Evolutionary conservation across 1,140 invertebrate genomes (phyloP).

Genomic region (Propsilocerus akamusi): DNA sequence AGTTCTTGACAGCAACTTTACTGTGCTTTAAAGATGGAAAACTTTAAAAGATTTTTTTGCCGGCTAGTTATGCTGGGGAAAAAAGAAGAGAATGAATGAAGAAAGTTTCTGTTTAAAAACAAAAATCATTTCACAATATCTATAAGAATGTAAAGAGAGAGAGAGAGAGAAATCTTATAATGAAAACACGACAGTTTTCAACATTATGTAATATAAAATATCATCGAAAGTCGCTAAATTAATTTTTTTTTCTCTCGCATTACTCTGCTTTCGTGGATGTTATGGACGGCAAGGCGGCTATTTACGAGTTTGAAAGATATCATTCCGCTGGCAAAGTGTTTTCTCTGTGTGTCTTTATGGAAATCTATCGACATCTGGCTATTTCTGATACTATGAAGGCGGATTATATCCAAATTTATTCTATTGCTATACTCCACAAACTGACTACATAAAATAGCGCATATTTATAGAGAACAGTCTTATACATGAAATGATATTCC

Average conservation of each 20-base stretch:
- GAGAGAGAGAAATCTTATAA: neutral
- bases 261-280: no score
- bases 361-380: conserved; percentile 1
- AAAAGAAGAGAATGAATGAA: neutral
- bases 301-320: no score
- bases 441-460: conserved; percentile 3
- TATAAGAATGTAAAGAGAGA: neutral
- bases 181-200: no score
- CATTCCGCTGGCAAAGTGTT: no score
- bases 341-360: no score
- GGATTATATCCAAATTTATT: conserved; percentile 1
- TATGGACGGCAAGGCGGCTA: no score
- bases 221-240: no score
- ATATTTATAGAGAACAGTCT: conserved; percentile 1
- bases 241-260: no score
- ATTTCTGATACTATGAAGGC: neutral
- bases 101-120: neutral
- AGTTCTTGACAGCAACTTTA: no score
- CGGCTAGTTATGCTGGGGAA: neutral
- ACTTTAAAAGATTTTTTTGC: no score
- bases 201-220: no score
- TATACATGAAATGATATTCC: neutral
- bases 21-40: no score
- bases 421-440: neutral
- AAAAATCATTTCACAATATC: neutral